A percentile compares a stretch with the other conserved stretches of the same genome.
Evolutionary conservation across 2,113 vertebrate genomes (phyloP).

Genomic region (Mirza zaza): DNA sequence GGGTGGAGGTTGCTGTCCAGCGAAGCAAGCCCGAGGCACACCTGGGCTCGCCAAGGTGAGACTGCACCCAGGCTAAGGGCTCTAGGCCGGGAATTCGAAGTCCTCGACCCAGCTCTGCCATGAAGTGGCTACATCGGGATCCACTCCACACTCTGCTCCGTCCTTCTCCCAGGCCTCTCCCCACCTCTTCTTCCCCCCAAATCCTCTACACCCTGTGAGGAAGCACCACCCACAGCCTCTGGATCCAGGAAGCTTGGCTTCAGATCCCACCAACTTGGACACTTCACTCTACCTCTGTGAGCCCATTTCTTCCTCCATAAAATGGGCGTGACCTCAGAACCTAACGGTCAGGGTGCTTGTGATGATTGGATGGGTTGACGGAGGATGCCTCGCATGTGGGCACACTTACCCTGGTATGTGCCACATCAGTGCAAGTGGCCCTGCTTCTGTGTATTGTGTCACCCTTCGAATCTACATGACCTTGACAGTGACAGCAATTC

Average conservation of each 20-base stretch:
- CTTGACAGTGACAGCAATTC: too few species aligned
- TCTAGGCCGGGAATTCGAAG: background rate
- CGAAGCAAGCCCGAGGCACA: background rate
- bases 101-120: background rate
- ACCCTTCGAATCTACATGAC: background rate
- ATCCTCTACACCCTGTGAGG: fast-evolving
- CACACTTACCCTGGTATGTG: fast-evolving
- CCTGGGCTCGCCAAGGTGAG: background rate
- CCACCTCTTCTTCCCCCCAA: background rate
- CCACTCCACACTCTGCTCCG: background rate
- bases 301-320: background rate
- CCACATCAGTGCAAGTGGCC: fast-evolving
- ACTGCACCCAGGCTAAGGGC: background rate
- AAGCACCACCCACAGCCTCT: background rate
- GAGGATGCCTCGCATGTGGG: fast-evolving
- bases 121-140: background rate
- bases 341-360: background rate
- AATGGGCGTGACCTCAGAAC: fast-evolving
- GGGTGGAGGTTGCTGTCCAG: background rate
- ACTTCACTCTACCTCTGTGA: too few species aligned
- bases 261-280: background rate
- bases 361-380: fast-evolving
- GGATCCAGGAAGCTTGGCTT: background rate
- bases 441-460: background rate
- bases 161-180: background rate